Base-by-base conservation (phyloP, 2,113 vertebrate species). In the Patagioenas fasciata region DNA sequence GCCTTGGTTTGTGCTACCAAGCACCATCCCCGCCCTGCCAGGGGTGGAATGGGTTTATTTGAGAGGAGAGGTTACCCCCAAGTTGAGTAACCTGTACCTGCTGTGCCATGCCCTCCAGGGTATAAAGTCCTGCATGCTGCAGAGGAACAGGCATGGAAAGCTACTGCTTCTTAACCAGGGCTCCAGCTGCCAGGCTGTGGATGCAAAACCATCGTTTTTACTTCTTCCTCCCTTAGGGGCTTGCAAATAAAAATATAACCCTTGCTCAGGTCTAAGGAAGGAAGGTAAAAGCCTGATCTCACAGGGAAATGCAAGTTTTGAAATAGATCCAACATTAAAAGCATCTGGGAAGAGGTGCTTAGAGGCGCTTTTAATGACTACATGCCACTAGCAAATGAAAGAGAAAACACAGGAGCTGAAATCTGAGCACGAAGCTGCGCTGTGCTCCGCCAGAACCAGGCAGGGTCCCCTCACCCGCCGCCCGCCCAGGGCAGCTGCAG, bases 261-360 rank as follows among this genome's bases (percentile, higher is more conserved):
- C 9, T 8, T 3, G 5, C 5, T 85, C 3, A 1, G 8, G 12
- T 73, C 19, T 66, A 85, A 57, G 67, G 36, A 95, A 71, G 80
- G 34, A 80, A 90, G 51, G 14, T 51, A 86, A 92, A 77, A 80
- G 69, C 17, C 29, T 88, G n/a, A 66, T 80, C 71, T 94, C 64
- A 54, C 1, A 2, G 11, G 38, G 86, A 92, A 97, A 97, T 95
- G 86, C 20, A 81, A 56, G 47, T 74, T 87, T 92, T 95, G 93
- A 83, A 92, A 87, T 2, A 3, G 32, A 92, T 74, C 94, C 95
- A 95, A 81, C 57, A 40, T n/a, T 91, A 79, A 96, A 91, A 92
- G 83, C 83, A 40, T 79, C 80, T 29, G 61, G 13, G 38, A 87
- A 95, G 70, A 75, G 31, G 29, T 3, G 0, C 86, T 80, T 78